phyloP scores from a whole-genome alignment of 2,113 vertebrate species.

The Ptyas mucosa region DNA sequence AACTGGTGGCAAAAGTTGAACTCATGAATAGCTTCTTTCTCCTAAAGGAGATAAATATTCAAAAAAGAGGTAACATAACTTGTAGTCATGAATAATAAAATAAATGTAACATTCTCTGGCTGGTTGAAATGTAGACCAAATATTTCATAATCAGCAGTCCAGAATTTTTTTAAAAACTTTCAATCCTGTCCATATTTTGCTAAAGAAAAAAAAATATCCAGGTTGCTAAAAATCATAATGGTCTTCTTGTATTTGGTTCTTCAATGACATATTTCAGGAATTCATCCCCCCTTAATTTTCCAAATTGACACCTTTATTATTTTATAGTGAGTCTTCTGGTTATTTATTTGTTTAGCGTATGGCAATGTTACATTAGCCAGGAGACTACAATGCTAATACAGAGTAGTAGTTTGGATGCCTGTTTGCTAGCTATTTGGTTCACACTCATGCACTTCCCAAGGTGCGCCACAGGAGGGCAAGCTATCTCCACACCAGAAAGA shows the following conservation, averaged over 20 bases:
- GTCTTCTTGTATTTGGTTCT: background rate
- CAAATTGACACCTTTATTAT: background rate
- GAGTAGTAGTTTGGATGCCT: background rate
- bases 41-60: background rate
- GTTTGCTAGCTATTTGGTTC: background rate
- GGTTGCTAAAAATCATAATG: background rate
- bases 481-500: background rate
- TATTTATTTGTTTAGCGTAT: background rate
- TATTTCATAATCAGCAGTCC: conserved; percentile 33
- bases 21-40: background rate
- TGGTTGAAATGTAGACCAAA: conserved; percentile 45
- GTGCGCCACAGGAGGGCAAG: background rate
- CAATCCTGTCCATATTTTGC: background rate
- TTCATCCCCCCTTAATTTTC: background rate
- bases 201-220: background rate
- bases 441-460: background rate
- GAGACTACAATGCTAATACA: background rate
- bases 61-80: background rate
- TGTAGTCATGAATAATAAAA: background rate
- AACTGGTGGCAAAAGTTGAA: background rate
- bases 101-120: conserved; percentile 4
- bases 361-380: background rate
- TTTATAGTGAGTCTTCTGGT: background rate
- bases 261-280: background rate
- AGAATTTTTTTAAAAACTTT: background rate